Base-by-base conservation (phyloP, 2,113 vertebrate genomes). In the Melanocharis versteri region DNA sequence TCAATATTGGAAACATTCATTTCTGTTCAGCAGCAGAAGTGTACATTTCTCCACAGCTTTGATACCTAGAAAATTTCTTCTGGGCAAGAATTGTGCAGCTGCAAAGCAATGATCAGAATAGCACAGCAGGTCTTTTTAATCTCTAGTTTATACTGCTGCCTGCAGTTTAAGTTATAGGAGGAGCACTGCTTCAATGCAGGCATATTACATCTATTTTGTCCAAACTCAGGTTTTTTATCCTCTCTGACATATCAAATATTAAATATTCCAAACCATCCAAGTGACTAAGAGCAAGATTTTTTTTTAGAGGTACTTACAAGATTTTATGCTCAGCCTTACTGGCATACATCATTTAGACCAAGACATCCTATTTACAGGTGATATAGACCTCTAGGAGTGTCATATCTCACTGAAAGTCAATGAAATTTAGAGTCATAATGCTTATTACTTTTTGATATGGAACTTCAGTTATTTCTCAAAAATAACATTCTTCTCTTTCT, bases 91-190 rank as follows among this genome's bases (percentile, higher is more conserved):
- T 11, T 92, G 83, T 90, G 83, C 80, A 89, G 50, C 92, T 97
- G 90, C 64, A 85, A 73, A 90, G 86, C 71, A 65, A 35, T 18
- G 60, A 83, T 77, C 85, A 86, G 83, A 94, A 90, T 42, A 81
- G 42, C 51, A 60, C 12, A 90, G 87, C 22, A 90, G 79, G 80
- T 90, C 71, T 93, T 93, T 95, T 94, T 88, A 93, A 90, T 93
- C 87, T 94, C 75, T 64, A 24, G 69, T 65, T 93, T 90, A 62
- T 80, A 57, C 37, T 81, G 51, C 94, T 93, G 75, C 42, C 75
- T 96, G 76, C 28, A 86, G 61, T 87, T 87, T 58, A 84, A 94
- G 71, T 90, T 90, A 68, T 23, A 75, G 76, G 61, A 94, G 76
- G n/a, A 92, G 50, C 58, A 30, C 37, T 64, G 60, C 44, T 93